Base-by-base conservation (phyloP, 2,888 invertebrate species). In the Aphrophora alni region DNA sequence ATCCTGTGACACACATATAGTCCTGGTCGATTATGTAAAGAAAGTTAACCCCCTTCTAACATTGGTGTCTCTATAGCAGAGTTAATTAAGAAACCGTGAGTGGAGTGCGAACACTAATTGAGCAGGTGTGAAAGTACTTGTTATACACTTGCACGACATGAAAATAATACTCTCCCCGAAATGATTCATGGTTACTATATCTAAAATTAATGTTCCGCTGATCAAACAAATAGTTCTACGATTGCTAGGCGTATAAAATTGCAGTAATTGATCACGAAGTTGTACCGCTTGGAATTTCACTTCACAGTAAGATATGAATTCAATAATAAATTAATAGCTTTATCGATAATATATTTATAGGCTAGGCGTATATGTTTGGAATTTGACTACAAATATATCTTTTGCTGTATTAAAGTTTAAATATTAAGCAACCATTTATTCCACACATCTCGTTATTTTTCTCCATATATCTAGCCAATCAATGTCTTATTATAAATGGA, bases 241-340 rank as follows among this genome's bases (percentile, higher is more conserved):
- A 59, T 59, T n/a, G 59, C 21, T 44, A 44, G 59, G 59, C 59
- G 59, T 59, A 59, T 59, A 14, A 2, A 59, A 59, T 21, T 59
- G 59, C 59, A 59, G 10, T 59, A 59, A 59, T 59, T 59, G 59
- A 59, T 59, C 59, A 59, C 59, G 59, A 59, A 59, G 59, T 59
- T n/a, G 59, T 59, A 3, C 5, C 59, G 5, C 1, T 44, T 44
- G 44, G 44, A 44, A 14, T 44, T 44, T 44, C 1, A 4, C 17
- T 44, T 3, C 14, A 10, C 7, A 17, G 44, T 14, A 44, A 44
- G 44, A 17, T 44, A 44, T 44, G 8, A 14, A 14, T 4, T 10
- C 4, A 10, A 33, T 10, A 33, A 10, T 33, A 10, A 33, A 33
- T 33, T 7, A 33, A 33, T 10, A 33, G 10, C 33, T 33, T n/a